Percentiles rank a stretch among this genome's conserved stretches.
Conservation (phyloP, 2,797 vertebrate species). For the Miichthys miiuy region DNA sequence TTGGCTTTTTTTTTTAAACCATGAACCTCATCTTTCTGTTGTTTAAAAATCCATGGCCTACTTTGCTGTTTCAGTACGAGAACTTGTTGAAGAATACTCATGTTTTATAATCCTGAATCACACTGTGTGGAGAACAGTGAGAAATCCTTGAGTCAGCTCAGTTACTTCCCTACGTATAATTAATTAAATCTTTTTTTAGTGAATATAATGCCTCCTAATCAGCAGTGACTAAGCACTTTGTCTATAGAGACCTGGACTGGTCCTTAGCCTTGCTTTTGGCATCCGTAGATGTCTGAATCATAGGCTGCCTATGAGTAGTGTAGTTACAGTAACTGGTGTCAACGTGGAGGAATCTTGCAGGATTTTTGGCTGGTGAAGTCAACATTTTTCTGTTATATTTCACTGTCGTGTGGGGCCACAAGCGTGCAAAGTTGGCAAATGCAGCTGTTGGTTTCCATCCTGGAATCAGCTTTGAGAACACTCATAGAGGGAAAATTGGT, state of each 20-base stretch:
- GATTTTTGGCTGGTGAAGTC: constrained; percentile 29
- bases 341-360: constrained; percentile 6
- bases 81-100: constrained; percentile 14
- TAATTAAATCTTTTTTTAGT: constrained; percentile 41
- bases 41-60: not conserved
- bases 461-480: constrained; percentile 34
- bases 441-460: constrained; percentile 68
- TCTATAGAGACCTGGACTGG: constrained; percentile 16
- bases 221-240: constrained; percentile 56
- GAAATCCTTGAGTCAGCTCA: constrained; percentile 50
- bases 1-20: not conserved
- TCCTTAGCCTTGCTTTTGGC: constrained; percentile 26
- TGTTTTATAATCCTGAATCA: constrained; percentile 19
- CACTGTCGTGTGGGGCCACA: constrained; percentile 28
- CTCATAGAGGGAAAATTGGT: constrained; percentile 57
- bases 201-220: constrained; percentile 44
- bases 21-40: not conserved
- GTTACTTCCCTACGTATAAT: constrained; percentile 28
- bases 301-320: constrained; percentile 19
- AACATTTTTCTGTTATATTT: constrained; percentile 29
- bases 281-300: constrained; percentile 36
- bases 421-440: constrained; percentile 43
- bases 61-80: not conserved
- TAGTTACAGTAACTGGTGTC: constrained; percentile 45
- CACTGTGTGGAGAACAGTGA: not conserved